Evolutionary conservation across 2,888 invertebrate genomes (phyloP), one percentile per base, ranked within the genome.

Genomic region (Luperina testacea): DNA sequence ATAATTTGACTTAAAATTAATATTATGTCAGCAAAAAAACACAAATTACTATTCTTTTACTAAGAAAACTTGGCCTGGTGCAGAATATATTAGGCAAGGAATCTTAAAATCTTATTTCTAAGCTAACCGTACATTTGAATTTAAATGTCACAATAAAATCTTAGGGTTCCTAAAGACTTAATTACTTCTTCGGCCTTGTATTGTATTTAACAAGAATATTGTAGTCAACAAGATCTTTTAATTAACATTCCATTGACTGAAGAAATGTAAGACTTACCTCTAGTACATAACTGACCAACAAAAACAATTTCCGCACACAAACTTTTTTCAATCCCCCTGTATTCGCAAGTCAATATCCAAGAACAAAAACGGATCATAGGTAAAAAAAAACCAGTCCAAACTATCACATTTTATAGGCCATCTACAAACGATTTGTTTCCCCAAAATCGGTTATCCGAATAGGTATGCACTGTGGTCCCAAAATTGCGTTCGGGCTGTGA

Each of bases 401-500:
- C 75, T 85, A 79, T 77, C 61, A 51, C 74, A 78, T 71, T 72
- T 81, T 73, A 81, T 77, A 78, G 59, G 27, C 77, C 42, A 75
- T n/a, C 77, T 61, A 78, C 57, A 71, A 84, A 67, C 72, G 65
- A 83, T 88, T 70, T 72, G 75, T 59, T 67, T 24, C 57, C 75
- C 77, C 59, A 78, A 72, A 84, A 80, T 80, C 81, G 82, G 80
- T 84, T 78, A 83, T 73, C 82, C 79, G 83, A 88, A 90, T 89
- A 85, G 27, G 77, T 82, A 75, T 84, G 71, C 75, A 82, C 73
- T 83, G 79, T 75, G 59, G 74, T 69, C 81, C 80, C 85, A 85
- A 91, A 92, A 92, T 92, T 92, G 91, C 90, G 89, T 91, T 89
- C 81, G 84, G 83, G 87, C 71, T 77, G 82, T 63, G 85, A 82